These are phyloP conservation scores for Haemorhous mexicanus DNA, from an alignment of 2,113 vertebrate genomes.

Conservation along the genomic window DNA sequence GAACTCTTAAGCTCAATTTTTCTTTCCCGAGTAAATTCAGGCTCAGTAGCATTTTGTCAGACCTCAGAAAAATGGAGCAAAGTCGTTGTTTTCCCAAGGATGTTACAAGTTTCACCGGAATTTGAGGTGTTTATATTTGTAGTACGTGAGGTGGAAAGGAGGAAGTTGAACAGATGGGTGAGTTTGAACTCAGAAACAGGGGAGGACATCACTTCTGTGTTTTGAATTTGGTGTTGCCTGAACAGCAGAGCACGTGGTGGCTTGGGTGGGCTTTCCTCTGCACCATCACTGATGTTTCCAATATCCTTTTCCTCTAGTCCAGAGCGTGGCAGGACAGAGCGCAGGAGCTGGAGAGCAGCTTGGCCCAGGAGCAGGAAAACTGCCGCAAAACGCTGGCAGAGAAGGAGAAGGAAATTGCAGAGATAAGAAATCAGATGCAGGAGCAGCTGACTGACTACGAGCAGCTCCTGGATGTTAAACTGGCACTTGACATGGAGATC, in stretches of 20 bases:
- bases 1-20: not conserved
- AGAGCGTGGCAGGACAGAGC: constrained; percentile 83
- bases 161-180: rapidly evolving
- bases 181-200: not conserved
- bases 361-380: constrained; percentile 80
- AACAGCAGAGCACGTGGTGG: not conserved
- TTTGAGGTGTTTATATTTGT: not conserved
- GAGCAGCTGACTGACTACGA: constrained; percentile 85
- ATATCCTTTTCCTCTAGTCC: constrained; percentile 63
- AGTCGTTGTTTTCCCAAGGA: not conserved
- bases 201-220: too few relatives aligned
- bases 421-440: constrained; percentile 82
- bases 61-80: not conserved
- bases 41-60: not conserved
- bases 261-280: not conserved
- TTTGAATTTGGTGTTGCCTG: rapidly evolving
- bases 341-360: constrained; percentile 78
- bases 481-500: constrained; percentile 93
- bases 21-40: not conserved
- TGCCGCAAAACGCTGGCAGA: constrained; percentile 72
- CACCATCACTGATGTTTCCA: not conserved
- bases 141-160: not conserved
- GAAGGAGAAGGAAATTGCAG: constrained; percentile 80
- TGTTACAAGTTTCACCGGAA: not conserved
- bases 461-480: constrained; percentile 89